Evolutionary conservation across 2,888 invertebrate species (phyloP), one percentile per base, ranked within the genome.

Genomic region (Spodoptera picta): DNA sequence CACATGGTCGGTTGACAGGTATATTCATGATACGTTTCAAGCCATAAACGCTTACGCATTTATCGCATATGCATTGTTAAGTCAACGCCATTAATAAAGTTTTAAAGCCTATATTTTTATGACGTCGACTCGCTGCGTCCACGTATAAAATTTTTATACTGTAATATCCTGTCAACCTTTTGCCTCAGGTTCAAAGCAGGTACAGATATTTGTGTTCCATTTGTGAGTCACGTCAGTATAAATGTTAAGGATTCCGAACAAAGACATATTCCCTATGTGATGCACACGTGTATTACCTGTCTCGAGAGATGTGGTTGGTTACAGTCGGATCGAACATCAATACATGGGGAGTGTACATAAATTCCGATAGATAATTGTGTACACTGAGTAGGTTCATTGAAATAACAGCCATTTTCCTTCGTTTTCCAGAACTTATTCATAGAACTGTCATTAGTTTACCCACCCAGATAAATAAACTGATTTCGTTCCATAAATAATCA

Each of bases 91-190:
- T 63, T 73, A 73, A 72, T 57, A 73, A 61, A 61, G 31, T 73
- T 73, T 54, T 60, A 72, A 72, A 50, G 60, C 55, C 55, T 66
- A 64, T 72, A 62, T 75, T 75, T 73, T 73, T 69, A 69, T 65
- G 59, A 51, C 55, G 52, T 59, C 57, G 69, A 71, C 74, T 60
- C 59, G 49, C 62, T 56, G 49, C 58, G 56, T 62, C 51, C 14
- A 60, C 45, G 60, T 60, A 66, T 51, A 53, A 42, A 54, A 53
- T n/a, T 61, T 61, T 61, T 51, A 70, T 61, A 55, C 48, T 27
- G 51, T 53, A 48, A 58, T 68, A 62, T 60, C 31, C 62, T 51
- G 50, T 44, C 36, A 52, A 64, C 59, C 65, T 61, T 57, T 62
- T 24, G 47, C 24, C 45, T 66, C 45, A 58, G 65, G 45, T 53